Evolutionary conservation across 2,113 vertebrate species (phyloP).

Genomic region (Conger conger): DNA sequence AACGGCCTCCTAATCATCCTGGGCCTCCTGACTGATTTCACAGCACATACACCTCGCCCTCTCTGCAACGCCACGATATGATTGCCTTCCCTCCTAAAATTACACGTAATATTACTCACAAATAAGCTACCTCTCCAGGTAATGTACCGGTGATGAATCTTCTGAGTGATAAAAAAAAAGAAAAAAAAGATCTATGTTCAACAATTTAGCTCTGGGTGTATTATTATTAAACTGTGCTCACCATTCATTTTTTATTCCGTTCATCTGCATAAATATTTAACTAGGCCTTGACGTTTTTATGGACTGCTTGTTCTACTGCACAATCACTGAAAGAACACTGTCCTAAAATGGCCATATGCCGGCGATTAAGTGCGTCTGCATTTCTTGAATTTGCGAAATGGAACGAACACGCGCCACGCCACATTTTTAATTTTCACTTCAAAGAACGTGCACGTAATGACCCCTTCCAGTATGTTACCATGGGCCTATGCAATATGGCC

Average conservation of each 20-base stretch:
- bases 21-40: slow-evolving; percentile 81
- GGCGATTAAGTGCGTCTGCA: slow-evolving; percentile 62
- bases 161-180: slow-evolving; percentile 76
- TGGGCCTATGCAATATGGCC: slow-evolving; percentile 40
- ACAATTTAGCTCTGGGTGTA: slow-evolving; percentile 81
- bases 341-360: slow-evolving; percentile 75
- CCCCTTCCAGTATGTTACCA: slow-evolving; percentile 55
- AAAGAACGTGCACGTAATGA: slow-evolving; percentile 61
- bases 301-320: slow-evolving; percentile 72
- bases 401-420: slow-evolving; percentile 47
- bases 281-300: slow-evolving; percentile 80
- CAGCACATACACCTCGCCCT: slow-evolving; percentile 78
- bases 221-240: slow-evolving; percentile 59
- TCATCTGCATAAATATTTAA: slow-evolving; percentile 81
- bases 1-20: slow-evolving; percentile 86
- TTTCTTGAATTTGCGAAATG: slow-evolving; percentile 68
- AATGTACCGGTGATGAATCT: slow-evolving; percentile 74
- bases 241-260: slow-evolving; percentile 77
- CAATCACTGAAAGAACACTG: slow-evolving; percentile 69
- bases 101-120: slow-evolving; percentile 78
- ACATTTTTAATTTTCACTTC: slow-evolving; percentile 49
- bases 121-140: slow-evolving; percentile 74
- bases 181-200: slow-evolving; percentile 85
- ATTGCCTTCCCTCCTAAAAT: slow-evolving; percentile 75
- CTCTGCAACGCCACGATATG: slow-evolving; percentile 78